Base-by-base conservation (phyloP, 2,113 vertebrate species). In the Nansenia antarctica region DNA sequence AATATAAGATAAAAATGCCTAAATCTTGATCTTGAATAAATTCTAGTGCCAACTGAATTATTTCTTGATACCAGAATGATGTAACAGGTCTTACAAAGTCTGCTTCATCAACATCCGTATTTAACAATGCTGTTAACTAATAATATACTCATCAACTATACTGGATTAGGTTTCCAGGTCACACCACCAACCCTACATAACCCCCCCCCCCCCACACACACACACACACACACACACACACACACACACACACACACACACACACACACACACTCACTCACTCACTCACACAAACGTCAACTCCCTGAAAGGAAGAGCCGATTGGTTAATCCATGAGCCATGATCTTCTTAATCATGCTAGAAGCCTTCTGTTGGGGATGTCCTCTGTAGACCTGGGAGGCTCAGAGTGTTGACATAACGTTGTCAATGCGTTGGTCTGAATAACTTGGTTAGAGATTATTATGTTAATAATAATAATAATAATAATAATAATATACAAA, bases 281-380 rank as follows among this genome's bases (percentile, higher is more conserved):
- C 22, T 57, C 62, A 39, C 35, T 76, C 65, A 52, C 74, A 24
- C 45, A 42, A 66, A 70, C 49, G 31, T 65, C 45, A 80, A 78
- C 74, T 62, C 70, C 62, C 64, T 52, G 58, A 77, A 76, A 78
- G 80, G 78, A 81, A 74, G 54, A 79, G 59, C 66, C 67, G 76
- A 73, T 79, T 70, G 65, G 59, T 54, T 82, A 79, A 83, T 83
- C 69, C 74, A 49, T 59, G 47, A 54, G 69, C 76, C 71, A 71
- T 78, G 72, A 81, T 76, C 73, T 67, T 34, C 69, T 81, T 82
- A 82, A 79, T 73, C 82, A 20, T 31, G 49, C 57, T 37, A 47
- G 30, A 71, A 72, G 52, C 59, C 62, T 63, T 76, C 67, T 77
- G 73, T 74, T 54, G 54, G 27, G 24, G 49, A 53, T 15, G 18